Conservation (phyloP, 2,888 invertebrate species). For the Synergus umbraculus region DNA sequence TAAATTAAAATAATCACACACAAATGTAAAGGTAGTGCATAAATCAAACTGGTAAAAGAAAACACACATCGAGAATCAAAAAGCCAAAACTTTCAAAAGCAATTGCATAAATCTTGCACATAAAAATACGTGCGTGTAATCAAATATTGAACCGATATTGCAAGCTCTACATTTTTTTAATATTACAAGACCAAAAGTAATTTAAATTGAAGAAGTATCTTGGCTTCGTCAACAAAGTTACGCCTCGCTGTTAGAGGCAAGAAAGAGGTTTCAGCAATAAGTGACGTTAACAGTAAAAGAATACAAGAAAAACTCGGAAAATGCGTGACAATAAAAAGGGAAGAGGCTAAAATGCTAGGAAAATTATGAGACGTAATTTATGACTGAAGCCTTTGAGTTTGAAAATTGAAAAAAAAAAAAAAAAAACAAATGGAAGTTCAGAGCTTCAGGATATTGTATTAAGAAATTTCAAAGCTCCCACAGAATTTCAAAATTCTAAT, state of each 20-base stretch:
- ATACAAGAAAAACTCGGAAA: background rate
- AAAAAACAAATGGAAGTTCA: background rate
- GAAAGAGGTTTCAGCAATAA: no score
- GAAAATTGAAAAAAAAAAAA: background rate
- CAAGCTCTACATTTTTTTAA: background rate
- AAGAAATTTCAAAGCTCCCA: background rate
- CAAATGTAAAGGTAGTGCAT: background rate
- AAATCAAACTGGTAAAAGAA: conserved; percentile 26
- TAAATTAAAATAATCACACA: conserved; percentile 18
- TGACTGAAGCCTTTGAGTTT: no score
- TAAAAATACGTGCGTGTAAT: background rate
- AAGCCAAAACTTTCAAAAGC: background rate
- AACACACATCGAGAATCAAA: conserved; percentile 19
- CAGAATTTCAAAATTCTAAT: background rate
- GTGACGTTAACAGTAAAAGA: background rate
- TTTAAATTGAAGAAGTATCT: background rate
- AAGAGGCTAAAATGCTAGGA: no score
- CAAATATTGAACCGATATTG: background rate
- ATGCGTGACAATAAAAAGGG: no score
- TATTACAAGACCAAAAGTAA: background rate
- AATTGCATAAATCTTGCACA: background rate
- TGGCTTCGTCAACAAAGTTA: background rate
- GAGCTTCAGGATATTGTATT: background rate
- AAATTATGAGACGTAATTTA: no score
- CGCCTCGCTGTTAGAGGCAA: no score